Conservation (phyloP, 2,113 vertebrate genomes). For the Nanorana parkeri region DNA sequence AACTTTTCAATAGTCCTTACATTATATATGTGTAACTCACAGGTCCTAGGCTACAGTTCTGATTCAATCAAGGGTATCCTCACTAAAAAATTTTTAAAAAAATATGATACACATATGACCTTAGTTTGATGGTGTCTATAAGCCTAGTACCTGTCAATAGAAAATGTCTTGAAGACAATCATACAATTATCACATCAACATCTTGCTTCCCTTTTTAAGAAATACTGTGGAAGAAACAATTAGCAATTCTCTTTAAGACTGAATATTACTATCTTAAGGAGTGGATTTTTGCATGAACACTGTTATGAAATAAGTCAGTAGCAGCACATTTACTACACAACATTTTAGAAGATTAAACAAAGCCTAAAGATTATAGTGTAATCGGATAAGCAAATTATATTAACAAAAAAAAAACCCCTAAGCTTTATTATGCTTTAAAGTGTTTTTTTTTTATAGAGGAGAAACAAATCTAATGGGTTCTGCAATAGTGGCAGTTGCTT, state of each 20-base stretch:
- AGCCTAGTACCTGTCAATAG: not conserved
- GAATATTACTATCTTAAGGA: not conserved
- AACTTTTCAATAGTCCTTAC: too few relatives aligned
- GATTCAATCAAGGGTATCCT: not conserved
- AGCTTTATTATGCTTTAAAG: not conserved
- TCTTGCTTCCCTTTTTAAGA: not conserved
- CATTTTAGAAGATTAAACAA: not conserved
- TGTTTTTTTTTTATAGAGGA: not conserved
- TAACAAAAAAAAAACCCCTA: slow-evolving; percentile 20
- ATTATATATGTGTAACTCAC: too few relatives aligned
- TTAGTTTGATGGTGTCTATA: not conserved
- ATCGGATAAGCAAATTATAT: slow-evolving; percentile 19
- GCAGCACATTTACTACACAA: too few relatives aligned
- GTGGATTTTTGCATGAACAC: not conserved
- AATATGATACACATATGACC: not conserved
- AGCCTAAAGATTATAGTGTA: slow-evolving; percentile 6
- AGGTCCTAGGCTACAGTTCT: too few relatives aligned
- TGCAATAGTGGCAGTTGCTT: too few relatives aligned
- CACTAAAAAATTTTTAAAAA: not conserved
- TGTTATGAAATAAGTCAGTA: not conserved
- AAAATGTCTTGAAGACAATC: not conserved
- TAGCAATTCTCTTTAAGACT: slow-evolving; percentile 3
- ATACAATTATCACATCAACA: not conserved
- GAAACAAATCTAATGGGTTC: not conserved
- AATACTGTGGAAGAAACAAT: not conserved